phyloP scores from a whole-genome alignment of 2,888 invertebrate genomes.

The Leptinotarsa rubiginosa region DNA sequence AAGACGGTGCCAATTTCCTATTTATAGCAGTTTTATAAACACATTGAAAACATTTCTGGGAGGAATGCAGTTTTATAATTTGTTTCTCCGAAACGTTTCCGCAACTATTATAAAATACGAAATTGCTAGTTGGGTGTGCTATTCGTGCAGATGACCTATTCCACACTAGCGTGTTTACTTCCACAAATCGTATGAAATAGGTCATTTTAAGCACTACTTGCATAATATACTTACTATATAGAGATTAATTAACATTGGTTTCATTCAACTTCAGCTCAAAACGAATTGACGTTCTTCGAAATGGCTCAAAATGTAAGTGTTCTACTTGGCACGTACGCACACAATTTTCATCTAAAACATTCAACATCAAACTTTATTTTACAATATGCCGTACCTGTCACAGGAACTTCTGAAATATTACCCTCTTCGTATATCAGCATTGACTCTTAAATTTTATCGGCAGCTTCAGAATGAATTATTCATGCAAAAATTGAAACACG shows the following conservation, averaged over 20 bases:
- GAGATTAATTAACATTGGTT: not conserved
- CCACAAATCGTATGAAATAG: too few relatives aligned
- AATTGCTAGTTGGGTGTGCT: too few relatives aligned
- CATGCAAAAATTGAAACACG: slow-evolving; percentile 48
- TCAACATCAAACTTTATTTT: slow-evolving; percentile 20
- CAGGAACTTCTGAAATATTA: slow-evolving; percentile 38
- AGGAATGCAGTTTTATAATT: too few relatives aligned
- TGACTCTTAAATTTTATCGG: slow-evolving; percentile 33
- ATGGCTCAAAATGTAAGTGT: not conserved
- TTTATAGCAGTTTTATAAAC: too few relatives aligned
- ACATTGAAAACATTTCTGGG: too few relatives aligned
- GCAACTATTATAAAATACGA: too few relatives aligned
- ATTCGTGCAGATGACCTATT: too few relatives aligned
- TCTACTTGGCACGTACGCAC: slow-evolving; percentile 1
- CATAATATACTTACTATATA: too few relatives aligned
- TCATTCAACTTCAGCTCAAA: not conserved
- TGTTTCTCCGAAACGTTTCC: too few relatives aligned
- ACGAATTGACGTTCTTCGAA: not conserved
- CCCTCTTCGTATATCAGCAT: slow-evolving; percentile 33
- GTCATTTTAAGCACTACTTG: too few relatives aligned
- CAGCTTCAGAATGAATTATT: slow-evolving; percentile 44
- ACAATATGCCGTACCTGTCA: slow-evolving; percentile 36
- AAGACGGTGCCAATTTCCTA: too few relatives aligned
- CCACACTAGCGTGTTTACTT: too few relatives aligned
- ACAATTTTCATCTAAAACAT: slow-evolving; percentile 19